Evolutionary conservation across 1,140 invertebrate genomes (phyloP).

Genomic region (Polyergus mexicanus): DNA sequence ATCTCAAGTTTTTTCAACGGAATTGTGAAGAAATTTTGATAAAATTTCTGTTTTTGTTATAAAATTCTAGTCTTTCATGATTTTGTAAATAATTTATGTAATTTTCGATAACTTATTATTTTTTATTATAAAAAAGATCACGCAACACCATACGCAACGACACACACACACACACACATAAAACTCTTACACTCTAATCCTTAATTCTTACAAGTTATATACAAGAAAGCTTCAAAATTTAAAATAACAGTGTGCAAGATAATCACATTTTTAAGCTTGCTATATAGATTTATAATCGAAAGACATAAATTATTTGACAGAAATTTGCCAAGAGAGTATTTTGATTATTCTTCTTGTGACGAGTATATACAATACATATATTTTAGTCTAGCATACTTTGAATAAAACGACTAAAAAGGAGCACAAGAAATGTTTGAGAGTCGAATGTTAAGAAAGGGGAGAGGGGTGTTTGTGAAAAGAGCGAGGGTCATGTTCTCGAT

Average conservation of each 20-base stretch:
- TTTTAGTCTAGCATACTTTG: too few relatives aligned
- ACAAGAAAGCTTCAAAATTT: neutral
- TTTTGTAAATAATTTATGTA: neutral
- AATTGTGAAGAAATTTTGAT: neutral
- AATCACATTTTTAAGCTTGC: neutral
- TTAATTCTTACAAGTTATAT: neutral
- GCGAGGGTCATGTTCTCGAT: constrained; percentile 64
- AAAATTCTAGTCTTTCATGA: neutral
- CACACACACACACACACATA: neutral
- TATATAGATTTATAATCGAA: neutral
- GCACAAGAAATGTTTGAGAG: constrained; percentile 52
- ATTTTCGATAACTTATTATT: neutral
- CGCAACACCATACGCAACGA: too few relatives aligned
- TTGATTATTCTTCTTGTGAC: neutral
- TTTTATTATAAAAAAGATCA: neutral
- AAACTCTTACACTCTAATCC: neutral
- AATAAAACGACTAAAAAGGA: neutral
- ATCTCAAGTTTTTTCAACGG: neutral
- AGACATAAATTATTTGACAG: neutral
- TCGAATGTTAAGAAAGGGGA: constrained; percentile 65
- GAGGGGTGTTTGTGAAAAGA: constrained; percentile 21
- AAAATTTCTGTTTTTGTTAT: neutral
- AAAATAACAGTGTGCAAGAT: neutral
- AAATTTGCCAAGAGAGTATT: neutral
- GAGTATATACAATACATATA: too few relatives aligned